phyloP scores from a whole-genome alignment of 2,113 vertebrate species.

The Rhea pennata region DNA sequence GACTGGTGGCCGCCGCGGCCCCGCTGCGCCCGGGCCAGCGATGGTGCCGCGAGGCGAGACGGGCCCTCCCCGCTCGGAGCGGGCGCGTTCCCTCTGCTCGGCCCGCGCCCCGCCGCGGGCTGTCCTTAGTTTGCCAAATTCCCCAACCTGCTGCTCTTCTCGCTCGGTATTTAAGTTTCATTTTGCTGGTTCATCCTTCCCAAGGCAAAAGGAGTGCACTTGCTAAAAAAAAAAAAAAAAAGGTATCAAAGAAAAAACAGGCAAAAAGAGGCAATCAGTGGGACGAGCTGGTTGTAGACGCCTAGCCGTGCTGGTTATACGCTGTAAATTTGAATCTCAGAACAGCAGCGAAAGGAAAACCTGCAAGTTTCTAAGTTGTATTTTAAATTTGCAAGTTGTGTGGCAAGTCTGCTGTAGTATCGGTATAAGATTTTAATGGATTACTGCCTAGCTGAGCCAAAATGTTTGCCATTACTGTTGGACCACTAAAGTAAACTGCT shows the following conservation, averaged over 20 bases:
- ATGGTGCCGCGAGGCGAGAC: too few species aligned
- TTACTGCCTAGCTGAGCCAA: constrained; percentile 98
- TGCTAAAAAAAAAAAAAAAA: neutral
- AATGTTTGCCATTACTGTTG: constrained; percentile 83
- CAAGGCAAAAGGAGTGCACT: constrained; percentile 50
- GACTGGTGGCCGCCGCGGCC: constrained; percentile 39
- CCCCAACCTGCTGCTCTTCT: constrained; percentile 12
- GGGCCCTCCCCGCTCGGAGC: neutral
- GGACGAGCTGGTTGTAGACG: constrained; percentile 59
- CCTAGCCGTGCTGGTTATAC: constrained; percentile 39
- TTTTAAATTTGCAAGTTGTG: constrained; percentile 70
- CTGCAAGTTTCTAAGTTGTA: constrained; percentile 52
- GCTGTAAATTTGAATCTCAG: constrained; percentile 62
- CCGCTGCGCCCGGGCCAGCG: neutral
- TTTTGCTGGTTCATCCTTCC: constrained; percentile 35
- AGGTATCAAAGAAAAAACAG: constrained; percentile 2
- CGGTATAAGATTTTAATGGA: constrained; percentile 79
- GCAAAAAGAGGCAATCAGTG: constrained; percentile 27
- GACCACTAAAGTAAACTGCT: constrained; percentile 89
- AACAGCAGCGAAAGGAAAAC: constrained; percentile 63
- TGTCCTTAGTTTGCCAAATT: constrained; percentile 36
- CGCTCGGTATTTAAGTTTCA: neutral
- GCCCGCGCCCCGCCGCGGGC: constrained; percentile 2
- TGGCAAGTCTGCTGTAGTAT: constrained; percentile 79
- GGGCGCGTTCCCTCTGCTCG: constrained; percentile 31